Conservation (phyloP, 2,113 vertebrate genomes). For the Semicossyphus pulcher region DNA sequence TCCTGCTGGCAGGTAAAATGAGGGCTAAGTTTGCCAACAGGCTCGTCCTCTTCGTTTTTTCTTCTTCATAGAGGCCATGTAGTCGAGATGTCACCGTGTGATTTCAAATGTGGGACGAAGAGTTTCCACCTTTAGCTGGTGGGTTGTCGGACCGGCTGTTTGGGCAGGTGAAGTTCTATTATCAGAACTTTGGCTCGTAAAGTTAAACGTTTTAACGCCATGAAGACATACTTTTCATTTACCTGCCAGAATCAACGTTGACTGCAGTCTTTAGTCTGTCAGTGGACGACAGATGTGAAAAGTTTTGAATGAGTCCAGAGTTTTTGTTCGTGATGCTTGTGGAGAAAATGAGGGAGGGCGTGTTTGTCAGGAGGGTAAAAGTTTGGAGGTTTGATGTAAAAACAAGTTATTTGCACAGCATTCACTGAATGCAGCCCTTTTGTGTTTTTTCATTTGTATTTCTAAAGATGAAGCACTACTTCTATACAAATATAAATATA, state of each 20-base stretch:
- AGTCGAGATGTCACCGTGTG: constrained; percentile 10
- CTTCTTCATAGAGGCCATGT: not conserved
- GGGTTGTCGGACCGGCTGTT: not conserved
- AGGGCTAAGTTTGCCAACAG: not conserved
- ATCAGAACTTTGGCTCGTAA: constrained; percentile 18
- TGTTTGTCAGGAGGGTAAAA: constrained; percentile 59
- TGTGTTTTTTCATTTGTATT: constrained; percentile 68
- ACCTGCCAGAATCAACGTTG: constrained; percentile 10
- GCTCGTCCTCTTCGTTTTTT: not conserved
- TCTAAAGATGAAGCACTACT: constrained; percentile 78
- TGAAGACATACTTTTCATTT: constrained; percentile 6
- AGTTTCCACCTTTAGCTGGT: not conserved
- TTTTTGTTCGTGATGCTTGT: constrained; percentile 23
- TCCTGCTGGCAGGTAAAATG: constrained; percentile 72
- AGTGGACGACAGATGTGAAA: not conserved
- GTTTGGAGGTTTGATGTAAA: constrained; percentile 42
- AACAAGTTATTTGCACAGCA: constrained; percentile 85
- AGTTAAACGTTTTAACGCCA: not conserved
- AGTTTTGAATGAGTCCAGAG: constrained; percentile 11
- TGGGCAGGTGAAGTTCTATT: constrained; percentile 12
- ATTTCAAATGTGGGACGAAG: constrained; percentile 10
- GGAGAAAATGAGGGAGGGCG: constrained; percentile 1
- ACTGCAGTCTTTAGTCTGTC: constrained; percentile 10
- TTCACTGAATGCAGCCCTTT: constrained; percentile 83
- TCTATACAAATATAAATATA: constrained; percentile 77